A percentile compares a stretch with the other conserved stretches of the same genome.
Conservation (phyloP, 2,113 vertebrate genomes). For the Nanorana parkeri region DNA sequence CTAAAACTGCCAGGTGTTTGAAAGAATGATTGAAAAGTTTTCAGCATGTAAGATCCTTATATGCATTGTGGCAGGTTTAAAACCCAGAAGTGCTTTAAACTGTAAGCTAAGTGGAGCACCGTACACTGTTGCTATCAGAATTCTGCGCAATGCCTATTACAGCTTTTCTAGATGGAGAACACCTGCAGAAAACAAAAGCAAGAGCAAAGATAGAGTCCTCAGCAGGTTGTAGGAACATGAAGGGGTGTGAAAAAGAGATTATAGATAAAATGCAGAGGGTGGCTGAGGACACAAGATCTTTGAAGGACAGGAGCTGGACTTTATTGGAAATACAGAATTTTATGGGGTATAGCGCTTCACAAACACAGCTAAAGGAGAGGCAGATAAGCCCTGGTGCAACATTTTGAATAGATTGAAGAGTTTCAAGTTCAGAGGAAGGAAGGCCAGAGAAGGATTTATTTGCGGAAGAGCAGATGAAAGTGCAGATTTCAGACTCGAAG, state of each 20-base stretch:
- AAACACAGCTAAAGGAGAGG: conserved; percentile 15
- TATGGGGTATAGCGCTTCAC: conserved; percentile 20
- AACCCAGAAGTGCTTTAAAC: not conserved
- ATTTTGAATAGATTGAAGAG: conserved; percentile 5
- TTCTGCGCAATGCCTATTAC: too few species aligned
- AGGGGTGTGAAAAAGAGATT: not conserved
- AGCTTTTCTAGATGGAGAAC: not conserved
- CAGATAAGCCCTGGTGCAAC: not conserved
- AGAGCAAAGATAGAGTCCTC: not conserved
- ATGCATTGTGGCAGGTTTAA: not conserved
- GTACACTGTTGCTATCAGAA: not conserved
- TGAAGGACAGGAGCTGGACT: conserved; percentile 22
- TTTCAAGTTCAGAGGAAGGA: conserved; percentile 32
- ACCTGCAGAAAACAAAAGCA: not conserved
- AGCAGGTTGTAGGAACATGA: not conserved
- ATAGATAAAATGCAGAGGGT: conserved; percentile 19
- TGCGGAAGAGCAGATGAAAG: conserved; percentile 26
- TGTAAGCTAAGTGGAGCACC: not conserved
- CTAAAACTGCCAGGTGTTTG: too few species aligned
- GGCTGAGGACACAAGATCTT: conserved; percentile 16
- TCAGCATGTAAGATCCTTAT: too few species aligned
- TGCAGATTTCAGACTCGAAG: conserved; percentile 20
- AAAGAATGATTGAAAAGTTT: too few species aligned
- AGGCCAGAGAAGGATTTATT: conserved; percentile 40
- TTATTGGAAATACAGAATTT: conserved; percentile 12